These are phyloP conservation scores for Harpagifer antarcticus DNA, from an alignment of 2,797 vertebrate genomes.

Conservation along the genomic window DNA sequence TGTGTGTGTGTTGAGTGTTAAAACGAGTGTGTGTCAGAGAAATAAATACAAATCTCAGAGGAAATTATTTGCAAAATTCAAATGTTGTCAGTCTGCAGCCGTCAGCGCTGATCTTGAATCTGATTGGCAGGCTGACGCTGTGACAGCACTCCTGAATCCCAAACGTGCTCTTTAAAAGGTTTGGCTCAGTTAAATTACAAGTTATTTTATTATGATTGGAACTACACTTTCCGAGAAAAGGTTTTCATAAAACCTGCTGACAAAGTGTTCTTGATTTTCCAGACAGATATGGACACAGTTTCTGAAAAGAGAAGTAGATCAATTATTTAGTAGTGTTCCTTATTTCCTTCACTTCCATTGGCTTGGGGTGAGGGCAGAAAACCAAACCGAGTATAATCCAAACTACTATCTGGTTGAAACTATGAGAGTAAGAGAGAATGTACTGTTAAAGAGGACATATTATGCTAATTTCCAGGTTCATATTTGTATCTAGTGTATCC, in stretches of 20 bases:
- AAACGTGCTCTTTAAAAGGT: not conserved
- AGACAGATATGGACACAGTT: not conserved
- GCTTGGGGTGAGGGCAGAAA: not conserved
- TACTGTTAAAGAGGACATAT: too few species aligned
- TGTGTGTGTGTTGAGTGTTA: too few species aligned
- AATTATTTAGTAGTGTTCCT: not conserved
- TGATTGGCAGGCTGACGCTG: not conserved
- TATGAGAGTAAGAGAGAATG: too few species aligned
- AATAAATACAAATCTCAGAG: not conserved
- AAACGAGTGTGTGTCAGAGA: not conserved
- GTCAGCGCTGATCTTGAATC: not conserved
- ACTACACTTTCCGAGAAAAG: not conserved
- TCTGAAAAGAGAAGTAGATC: not conserved
- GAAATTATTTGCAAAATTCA: constrained; percentile 18
- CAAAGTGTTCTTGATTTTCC: not conserved
- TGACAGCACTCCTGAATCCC: not conserved
- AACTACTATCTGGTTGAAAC: too few species aligned
- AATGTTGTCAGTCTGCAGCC: not conserved
- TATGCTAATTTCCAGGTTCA: too few species aligned
- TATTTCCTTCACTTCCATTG: not conserved
- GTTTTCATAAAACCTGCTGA: not conserved
- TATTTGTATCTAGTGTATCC: too few species aligned
- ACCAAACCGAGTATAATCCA: too few species aligned
- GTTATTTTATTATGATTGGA: not conserved
- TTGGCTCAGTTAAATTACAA: not conserved